phyloP scores from a whole-genome alignment of 2,888 invertebrate species.

The Tridacna gigas region DNA sequence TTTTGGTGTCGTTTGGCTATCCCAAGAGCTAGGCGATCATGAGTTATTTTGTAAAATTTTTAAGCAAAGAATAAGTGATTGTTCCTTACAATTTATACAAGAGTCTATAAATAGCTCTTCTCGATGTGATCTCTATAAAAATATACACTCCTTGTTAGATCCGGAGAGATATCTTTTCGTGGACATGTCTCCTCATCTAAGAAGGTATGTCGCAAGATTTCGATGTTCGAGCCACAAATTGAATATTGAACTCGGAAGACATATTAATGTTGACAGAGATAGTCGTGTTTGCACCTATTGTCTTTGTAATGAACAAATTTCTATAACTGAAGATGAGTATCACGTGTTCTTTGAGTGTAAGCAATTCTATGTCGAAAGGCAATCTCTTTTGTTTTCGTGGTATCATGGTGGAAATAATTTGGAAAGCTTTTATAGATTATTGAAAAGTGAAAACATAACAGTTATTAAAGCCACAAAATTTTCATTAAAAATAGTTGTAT shows the following conservation, averaged over 20 bases:
- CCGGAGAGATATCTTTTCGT: slow-evolving; percentile 29
- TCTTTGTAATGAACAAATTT: not conserved
- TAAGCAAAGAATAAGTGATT: slow-evolving; percentile 22
- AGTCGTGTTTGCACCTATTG: slow-evolving; percentile 20
- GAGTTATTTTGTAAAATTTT: slow-evolving; percentile 3
- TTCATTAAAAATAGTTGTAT: no score
- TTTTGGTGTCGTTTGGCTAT: slow-evolving; percentile 27
- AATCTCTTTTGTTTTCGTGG: slow-evolving; percentile 15
- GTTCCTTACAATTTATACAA: not conserved
- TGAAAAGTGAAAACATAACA: slow-evolving; percentile 8
- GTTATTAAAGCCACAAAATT: no score
- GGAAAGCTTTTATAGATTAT: not conserved
- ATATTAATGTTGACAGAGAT: slow-evolving; percentile 19
- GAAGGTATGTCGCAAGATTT: slow-evolving; percentile 29
- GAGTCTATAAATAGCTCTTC: slow-evolving; percentile 15
- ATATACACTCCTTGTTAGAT: slow-evolving; percentile 26
- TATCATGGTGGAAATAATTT: slow-evolving; percentile 9
- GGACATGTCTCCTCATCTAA: slow-evolving; percentile 26
- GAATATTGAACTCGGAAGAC: slow-evolving; percentile 26
- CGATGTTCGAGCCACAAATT: slow-evolving; percentile 35
- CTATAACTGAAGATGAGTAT: slow-evolving; percentile 25
- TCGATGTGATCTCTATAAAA: slow-evolving; percentile 29
- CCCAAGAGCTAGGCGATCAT: slow-evolving; percentile 23
- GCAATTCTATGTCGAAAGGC: not conserved
- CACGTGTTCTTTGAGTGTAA: slow-evolving; percentile 25